Base-by-base conservation (phyloP, 2,888 invertebrate genomes). In the Coelinius sp. region DNA sequence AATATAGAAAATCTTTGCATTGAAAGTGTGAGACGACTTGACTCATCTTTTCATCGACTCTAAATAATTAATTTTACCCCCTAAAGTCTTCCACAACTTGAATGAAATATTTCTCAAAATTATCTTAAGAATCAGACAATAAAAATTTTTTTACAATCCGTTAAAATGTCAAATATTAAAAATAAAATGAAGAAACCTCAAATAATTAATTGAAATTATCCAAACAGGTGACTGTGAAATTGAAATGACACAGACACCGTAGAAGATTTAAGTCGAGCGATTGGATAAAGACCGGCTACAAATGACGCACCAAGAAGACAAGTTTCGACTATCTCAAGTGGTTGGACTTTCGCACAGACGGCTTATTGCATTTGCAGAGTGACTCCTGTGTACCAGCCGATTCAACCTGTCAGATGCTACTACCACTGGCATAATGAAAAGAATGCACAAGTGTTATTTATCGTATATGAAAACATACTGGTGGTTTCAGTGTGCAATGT, bases 391-490 rank as follows among this genome's bases (percentile, higher is more conserved):
- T 22, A 56, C 22, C n/a, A n/a, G n/a, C n/a, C 46, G 46, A 35
- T 35, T 38, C 67, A 52, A 67, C 67, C 35, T 49, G 52, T 68
- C 41, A 53, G 68, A 38, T 68, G 56, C 27, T 56, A 56, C 56
- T 27, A 56, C 56, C 27, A 56, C 24, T 20, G 14, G 10, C 31
- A 46, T 17, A 27, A 46, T 8, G 17, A 17, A 17, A n/a, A 49
- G 20, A 20, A 49, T 49, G 49, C 46, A 7, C 49, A 49, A n/a
- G n/a, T 22, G 22, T 49, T 49, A 49, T 49, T 20, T 17, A 20
- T 14, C 3, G 14, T 14, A 49, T 49, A 20, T 49, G 49, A 49
- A 49, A 20, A 56, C 17, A 56, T 46, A 27, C 68, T 52, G 53
- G n/a, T n/a, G n/a, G n/a, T n/a, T n/a, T n/a, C 20, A 27, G 25